Evolutionary conservation across 2,113 vertebrate genomes (phyloP), one percentile per base, ranked within the genome.

Genomic region (Hydrolagus affinis): DNA sequence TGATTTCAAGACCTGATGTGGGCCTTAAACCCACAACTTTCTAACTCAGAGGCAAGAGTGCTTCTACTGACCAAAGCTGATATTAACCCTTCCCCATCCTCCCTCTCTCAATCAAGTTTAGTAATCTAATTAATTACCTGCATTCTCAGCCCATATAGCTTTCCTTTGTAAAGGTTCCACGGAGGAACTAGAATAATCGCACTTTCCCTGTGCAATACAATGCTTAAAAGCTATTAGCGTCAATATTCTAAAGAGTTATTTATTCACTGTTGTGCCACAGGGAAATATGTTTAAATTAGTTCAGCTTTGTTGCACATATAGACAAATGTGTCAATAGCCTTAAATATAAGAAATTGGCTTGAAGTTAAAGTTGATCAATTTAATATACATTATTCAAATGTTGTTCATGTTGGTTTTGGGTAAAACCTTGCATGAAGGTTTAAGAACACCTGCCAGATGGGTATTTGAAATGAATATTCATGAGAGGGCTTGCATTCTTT

Each of bases 371-470:
- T 83, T 25, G 66, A 11, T 66, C 11, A 19, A 83, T 14, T 83
- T 83, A 8, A 83, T 66, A 83, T 30, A 83, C 7, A 66, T 25
- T 59, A 78, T 78, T 78, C 62, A 68, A 83, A 83, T 28, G 7
- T 32, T 30, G 15, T 64, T 32, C 15, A 83, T 32, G 3, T 66
- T 83, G 28, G 15, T 28, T 83, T 83, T 66, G 23, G 60, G 19
- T 21, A 11, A 9, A 68, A 66, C 78, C 66, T 6, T 64, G 14
- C 2, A 8, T 2, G 9, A 17, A 19, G 30, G 14, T 66, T 68
- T 0, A 21, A 68, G 78, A 32, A 66, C 17, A 17, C 28, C 62
- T 83, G 32, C 62, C 60, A 68, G 25, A 83, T 83, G 78, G 62
- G 9, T 32, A 32, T 66, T 66, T 83, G 12, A 68, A 66, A 21